A percentile compares a stretch with the other conserved stretches of the same genome.
Evolutionary conservation across 2,888 invertebrate genomes (phyloP).

Genomic region (Hartigia nigra): DNA sequence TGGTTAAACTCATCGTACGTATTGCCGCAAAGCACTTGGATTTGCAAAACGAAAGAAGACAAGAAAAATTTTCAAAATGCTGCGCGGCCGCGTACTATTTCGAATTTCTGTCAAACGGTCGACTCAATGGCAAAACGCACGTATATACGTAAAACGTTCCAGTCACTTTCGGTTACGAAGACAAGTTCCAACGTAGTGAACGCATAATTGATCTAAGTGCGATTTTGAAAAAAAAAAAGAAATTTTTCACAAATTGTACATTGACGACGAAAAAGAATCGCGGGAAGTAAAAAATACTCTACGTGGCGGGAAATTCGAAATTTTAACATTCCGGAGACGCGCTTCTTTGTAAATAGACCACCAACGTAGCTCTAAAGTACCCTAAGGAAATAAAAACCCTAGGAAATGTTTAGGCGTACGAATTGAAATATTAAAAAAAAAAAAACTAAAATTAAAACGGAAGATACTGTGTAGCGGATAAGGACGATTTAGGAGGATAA

Average conservation of each 20-base stretch:
- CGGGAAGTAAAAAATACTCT: slow-evolving; percentile 18
- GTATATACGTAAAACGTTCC: slow-evolving; percentile 20
- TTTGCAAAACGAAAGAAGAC: background rate
- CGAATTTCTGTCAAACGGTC: slow-evolving; percentile 26
- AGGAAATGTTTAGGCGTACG: slow-evolving; percentile 30
- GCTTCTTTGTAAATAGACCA: slow-evolving; percentile 15
- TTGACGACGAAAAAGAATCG: background rate
- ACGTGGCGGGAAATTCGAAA: slow-evolving; percentile 31
- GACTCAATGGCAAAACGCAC: background rate
- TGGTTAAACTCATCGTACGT: background rate
- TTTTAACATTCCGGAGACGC: slow-evolving; percentile 28
- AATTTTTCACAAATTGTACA: background rate
- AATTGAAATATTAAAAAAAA: slow-evolving; percentile 21
- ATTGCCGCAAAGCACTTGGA: background rate
- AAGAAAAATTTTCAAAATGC: background rate
- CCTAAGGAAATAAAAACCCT: slow-evolving; percentile 28
- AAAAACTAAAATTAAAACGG: slow-evolving; percentile 8
- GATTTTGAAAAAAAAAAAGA: background rate
- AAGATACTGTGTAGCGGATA: background rate
- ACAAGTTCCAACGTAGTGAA: slow-evolving; percentile 58
- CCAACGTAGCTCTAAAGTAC: slow-evolving; percentile 24
- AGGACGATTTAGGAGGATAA: slow-evolving; percentile 7
- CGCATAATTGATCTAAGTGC: background rate
- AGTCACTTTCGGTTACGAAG: slow-evolving; percentile 62
- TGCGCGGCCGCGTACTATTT: slow-evolving; percentile 36